Conservation (phyloP, 2,797 vertebrate genomes). For the Myotis vivesi region DNA sequence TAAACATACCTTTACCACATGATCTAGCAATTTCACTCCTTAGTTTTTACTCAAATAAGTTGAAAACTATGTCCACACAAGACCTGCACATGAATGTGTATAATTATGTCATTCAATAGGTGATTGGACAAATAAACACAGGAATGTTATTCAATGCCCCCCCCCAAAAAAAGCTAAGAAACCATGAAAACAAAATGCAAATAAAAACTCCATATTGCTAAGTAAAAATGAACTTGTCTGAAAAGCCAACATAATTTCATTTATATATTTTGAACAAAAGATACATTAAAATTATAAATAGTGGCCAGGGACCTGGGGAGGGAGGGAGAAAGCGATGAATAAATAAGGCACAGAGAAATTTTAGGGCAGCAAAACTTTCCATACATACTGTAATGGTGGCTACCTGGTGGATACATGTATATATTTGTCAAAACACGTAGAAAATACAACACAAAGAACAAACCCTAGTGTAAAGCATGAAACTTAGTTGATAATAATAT, state of each 20-base stretch:
- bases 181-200: background rate
- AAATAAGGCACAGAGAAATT: background rate
- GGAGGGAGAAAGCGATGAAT: background rate
- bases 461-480: background rate
- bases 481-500: background rate
- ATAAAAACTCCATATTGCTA: background rate
- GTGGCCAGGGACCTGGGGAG: background rate
- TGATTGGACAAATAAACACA: background rate
- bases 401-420: background rate
- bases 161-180: background rate
- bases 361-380: background rate
- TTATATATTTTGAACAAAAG: background rate
- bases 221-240: background rate
- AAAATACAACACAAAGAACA: background rate
- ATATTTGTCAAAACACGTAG: background rate
- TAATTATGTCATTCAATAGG: background rate
- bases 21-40: background rate
- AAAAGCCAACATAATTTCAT: background rate
- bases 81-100: background rate
- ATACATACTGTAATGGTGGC: background rate
- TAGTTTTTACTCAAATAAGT: background rate
- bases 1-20: background rate
- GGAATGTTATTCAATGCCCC: background rate
- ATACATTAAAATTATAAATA: background rate
- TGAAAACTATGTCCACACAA: background rate